These are phyloP conservation scores for Xylocampa areola DNA, from an alignment of 2,888 invertebrate species.

Conservation along the genomic window DNA sequence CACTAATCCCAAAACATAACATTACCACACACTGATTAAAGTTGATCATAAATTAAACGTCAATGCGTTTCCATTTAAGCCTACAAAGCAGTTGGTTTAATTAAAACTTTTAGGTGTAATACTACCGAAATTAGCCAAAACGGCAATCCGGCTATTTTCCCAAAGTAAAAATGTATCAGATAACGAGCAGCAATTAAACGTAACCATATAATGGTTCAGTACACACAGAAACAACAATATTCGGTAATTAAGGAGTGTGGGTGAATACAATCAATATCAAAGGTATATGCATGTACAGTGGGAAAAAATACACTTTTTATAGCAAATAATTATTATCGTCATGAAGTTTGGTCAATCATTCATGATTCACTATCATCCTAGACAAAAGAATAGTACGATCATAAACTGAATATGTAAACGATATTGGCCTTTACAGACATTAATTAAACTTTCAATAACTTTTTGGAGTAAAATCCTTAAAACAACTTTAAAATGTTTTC, in stretches of 20 bases:
- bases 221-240: conserved; percentile 18
- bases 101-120: conserved; percentile 41
- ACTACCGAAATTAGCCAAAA: conserved; percentile 31
- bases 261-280: conserved; percentile 13
- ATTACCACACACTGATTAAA: conserved; percentile 29
- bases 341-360: too few species aligned
- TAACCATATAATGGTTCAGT: conserved; percentile 12
- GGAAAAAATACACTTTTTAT: too few species aligned
- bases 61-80: conserved; percentile 32
- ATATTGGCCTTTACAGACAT: too few species aligned
- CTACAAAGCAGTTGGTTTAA: conserved; percentile 32
- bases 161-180: conserved; percentile 30
- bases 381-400: too few species aligned
- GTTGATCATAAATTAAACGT: conserved; percentile 23
- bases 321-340: too few species aligned
- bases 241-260: conserved; percentile 10
- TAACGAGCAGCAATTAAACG: conserved; percentile 23
- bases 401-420: too few species aligned
- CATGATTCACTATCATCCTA: too few species aligned
- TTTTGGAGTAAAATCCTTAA: too few species aligned
- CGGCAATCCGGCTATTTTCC: conserved; percentile 30
- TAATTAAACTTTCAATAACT: too few species aligned
- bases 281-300: too few species aligned
- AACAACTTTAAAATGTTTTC: too few species aligned
- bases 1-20: conserved; percentile 4